Conservation (phyloP, 2,888 invertebrate species). For the Xanthorhoe designata region DNA sequence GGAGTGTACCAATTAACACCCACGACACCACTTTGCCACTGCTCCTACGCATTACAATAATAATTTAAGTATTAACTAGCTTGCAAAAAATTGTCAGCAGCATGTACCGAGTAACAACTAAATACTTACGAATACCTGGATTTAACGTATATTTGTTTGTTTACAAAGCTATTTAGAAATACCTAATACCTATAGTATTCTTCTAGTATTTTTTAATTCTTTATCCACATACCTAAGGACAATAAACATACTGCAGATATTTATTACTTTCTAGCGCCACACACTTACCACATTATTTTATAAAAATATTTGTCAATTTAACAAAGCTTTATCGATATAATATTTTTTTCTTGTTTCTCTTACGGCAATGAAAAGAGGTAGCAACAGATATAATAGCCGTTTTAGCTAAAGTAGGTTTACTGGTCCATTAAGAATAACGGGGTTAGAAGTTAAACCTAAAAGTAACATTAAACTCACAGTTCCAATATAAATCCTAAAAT, state of each 20-base stretch:
- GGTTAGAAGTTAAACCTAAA: not conserved
- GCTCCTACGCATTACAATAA: conserved; percentile 54
- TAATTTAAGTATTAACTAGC: conserved; percentile 54
- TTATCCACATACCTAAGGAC: not conserved
- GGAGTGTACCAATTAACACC: conserved; percentile 56
- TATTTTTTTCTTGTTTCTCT: too few relatives aligned
- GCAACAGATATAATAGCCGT: too few relatives aligned
- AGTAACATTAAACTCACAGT: not conserved
- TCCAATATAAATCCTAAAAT: not conserved
- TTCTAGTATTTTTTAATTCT: too few relatives aligned
- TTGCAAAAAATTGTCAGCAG: conserved; percentile 37
- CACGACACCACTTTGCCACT: conserved; percentile 49
- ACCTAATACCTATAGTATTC: too few relatives aligned
- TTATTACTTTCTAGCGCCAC: too few relatives aligned
- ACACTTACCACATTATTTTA: too few relatives aligned
- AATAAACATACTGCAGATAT: not conserved
- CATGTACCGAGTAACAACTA: not conserved
- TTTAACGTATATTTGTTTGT: not conserved
- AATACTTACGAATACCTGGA: not conserved
- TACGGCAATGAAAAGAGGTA: too few relatives aligned
- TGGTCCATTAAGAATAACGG: too few relatives aligned
- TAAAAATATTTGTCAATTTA: too few relatives aligned
- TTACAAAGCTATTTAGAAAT: not conserved
- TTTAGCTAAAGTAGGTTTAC: too few relatives aligned
- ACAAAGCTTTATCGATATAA: too few relatives aligned